These are phyloP conservation scores for Lochmaea capreae DNA, from an alignment of 2,888 invertebrate genomes.

Conservation along the genomic window DNA sequence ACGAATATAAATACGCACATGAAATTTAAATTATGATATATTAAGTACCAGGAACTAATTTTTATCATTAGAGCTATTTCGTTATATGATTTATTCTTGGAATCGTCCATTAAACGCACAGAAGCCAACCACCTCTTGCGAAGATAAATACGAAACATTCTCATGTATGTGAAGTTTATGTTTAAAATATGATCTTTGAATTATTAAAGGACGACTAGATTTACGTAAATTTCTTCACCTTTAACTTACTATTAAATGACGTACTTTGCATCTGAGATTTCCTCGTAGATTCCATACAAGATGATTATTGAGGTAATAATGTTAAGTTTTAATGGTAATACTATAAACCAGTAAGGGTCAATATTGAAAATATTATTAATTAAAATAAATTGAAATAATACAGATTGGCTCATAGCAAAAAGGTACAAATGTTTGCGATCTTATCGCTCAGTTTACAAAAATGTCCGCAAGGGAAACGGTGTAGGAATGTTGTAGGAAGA, in stretches of 20 bases:
- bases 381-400: too few species aligned
- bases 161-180: neutral
- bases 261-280: neutral
- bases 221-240: constrained; percentile 26
- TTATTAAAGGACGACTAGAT: constrained; percentile 8
- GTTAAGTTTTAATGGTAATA: too few species aligned
- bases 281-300: neutral
- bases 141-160: constrained; percentile 15
- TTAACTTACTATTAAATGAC: constrained; percentile 13
- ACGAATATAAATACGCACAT: neutral
- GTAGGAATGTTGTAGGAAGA: too few species aligned
- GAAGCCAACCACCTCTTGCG: constrained; percentile 2
- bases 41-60: constrained; percentile 5
- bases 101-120: neutral
- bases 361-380: too few species aligned
- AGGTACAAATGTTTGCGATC: too few species aligned
- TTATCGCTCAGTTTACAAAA: too few species aligned
- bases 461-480: too few species aligned
- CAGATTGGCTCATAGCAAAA: too few species aligned
- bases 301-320: too few species aligned
- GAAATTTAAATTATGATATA: neutral
- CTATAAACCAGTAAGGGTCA: too few species aligned
- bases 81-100: neutral
- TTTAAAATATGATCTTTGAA: constrained; percentile 16
- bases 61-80: neutral